phyloP scores from a whole-genome alignment of 1,140 invertebrate species.

The Gonioctena quinquepunctata region DNA sequence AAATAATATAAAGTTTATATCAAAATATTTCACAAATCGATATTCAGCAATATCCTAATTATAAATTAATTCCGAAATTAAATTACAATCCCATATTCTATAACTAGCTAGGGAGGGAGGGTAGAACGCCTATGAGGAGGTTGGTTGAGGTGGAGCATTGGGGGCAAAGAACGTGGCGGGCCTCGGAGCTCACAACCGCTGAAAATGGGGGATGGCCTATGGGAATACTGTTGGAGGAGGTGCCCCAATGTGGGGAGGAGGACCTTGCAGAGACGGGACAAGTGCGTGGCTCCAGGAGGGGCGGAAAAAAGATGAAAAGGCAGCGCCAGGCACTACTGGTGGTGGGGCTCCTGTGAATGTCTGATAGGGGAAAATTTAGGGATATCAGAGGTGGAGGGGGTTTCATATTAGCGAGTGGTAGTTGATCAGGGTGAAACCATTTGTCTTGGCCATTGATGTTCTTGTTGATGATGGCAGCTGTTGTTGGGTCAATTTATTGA shows the following conservation, averaged over 20 bases:
- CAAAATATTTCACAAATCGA: too few relatives aligned
- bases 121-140: conserved; percentile 52
- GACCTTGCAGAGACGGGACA: too few relatives aligned
- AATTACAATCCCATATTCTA: too few relatives aligned
- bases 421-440: conserved; percentile 22
- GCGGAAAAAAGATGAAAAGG: conserved; percentile 23
- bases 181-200: conserved; percentile 46
- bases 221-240: conserved; percentile 52
- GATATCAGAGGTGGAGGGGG: conserved; percentile 52
- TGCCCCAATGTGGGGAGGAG: conserved; percentile 49
- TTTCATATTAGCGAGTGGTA: conserved; percentile 50
- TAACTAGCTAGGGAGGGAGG: conserved; percentile 34
- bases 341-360: conserved; percentile 55
- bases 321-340: conserved; percentile 21
- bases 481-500: conserved; percentile 41
- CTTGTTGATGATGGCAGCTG: background rate
- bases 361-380: conserved; percentile 52
- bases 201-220: conserved; percentile 42
- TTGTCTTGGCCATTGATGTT: conserved; percentile 37
- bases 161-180: conserved; percentile 55
- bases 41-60: too few relatives aligned
- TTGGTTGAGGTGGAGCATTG: conserved; percentile 37
- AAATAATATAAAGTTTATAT: too few relatives aligned
- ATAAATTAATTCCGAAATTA: too few relatives aligned
- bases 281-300: conserved; percentile 33